Conservation (phyloP, 2,113 vertebrate species). For the Chlorodrepanis virens region DNA sequence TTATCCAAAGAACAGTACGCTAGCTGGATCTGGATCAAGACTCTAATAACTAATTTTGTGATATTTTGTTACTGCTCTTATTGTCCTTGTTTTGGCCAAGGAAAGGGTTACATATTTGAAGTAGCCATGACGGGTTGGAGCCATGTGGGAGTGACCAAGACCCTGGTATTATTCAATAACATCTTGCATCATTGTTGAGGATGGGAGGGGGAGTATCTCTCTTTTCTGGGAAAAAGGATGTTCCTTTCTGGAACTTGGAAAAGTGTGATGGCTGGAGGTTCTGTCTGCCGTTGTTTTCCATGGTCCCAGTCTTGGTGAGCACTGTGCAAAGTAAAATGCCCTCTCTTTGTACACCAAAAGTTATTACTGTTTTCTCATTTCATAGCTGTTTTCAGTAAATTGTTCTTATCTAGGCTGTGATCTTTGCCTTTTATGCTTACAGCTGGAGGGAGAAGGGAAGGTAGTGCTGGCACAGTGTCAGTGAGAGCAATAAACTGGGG, state of each 20-base stretch:
- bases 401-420: neutral
- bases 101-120: neutral
- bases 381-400: neutral
- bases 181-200: neutral
- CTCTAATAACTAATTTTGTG: neutral
- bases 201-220: neutral
- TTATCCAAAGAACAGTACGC: neutral
- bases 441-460: neutral
- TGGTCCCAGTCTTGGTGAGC: neutral
- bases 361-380: neutral
- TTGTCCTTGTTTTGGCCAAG: neutral
- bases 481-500: neutral
- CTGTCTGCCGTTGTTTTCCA: neutral
- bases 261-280: neutral
- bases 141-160: neutral
- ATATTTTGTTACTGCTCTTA: neutral
- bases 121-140: neutral
- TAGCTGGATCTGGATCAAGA: neutral
- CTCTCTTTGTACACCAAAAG: neutral
- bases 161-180: neutral
- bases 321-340: neutral
- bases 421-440: neutral
- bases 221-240: neutral
- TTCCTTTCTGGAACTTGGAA: neutral
- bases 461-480: rapidly evolving